Base-by-base conservation (phyloP, 2,888 invertebrate species). In the Orthonevra nobilis region DNA sequence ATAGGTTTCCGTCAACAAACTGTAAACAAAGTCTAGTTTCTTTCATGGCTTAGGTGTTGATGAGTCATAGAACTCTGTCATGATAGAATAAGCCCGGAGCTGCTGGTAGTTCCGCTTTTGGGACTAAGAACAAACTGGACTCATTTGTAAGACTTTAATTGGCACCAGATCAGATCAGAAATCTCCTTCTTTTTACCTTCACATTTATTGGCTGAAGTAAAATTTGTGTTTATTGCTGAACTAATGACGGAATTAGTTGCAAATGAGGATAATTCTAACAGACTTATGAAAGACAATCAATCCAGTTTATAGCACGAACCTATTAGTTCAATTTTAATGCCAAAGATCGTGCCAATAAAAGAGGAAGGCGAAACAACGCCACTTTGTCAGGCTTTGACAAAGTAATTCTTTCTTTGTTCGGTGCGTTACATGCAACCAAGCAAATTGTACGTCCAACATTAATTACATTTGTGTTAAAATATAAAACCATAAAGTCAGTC, bases 1-100 rank as follows among this genome's bases (percentile, higher is more conserved):
- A 50, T 15, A 40, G 68, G 52, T 58, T 77, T 77, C 75, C 75
- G 75, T 70, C 63, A 77, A 77, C 70, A 70, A 70, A 63, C n/a
- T 6, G 44, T 36, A 46, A 36, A 46, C 46, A 48, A 48, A 14
- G 12, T 23, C 3, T 15, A 19, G n/a, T 38, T n/a, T n/a, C 3
- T 23, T 23, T 23, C 23, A 23, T 23, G 23, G 5, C 23, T 23
- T 9, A n/a, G n/a, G 12, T 7, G 9, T 52, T 19, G 19, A 56
- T 75, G 75, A 75, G 56, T 75, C 75, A 75, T 50, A 61, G 46
- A 48, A 48, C 17, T 30, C 17, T 23, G 36, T 26, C 44, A 6
- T 23, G 23, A 10, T 7, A 9, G 14, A 66, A 38, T 10, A 4
- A 12, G 10, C n/a, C 3, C 5, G 50, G n/a, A 1, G 23, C 30